Conservation (phyloP, 2,113 vertebrate species). For the Fulmarus glacialis region DNA sequence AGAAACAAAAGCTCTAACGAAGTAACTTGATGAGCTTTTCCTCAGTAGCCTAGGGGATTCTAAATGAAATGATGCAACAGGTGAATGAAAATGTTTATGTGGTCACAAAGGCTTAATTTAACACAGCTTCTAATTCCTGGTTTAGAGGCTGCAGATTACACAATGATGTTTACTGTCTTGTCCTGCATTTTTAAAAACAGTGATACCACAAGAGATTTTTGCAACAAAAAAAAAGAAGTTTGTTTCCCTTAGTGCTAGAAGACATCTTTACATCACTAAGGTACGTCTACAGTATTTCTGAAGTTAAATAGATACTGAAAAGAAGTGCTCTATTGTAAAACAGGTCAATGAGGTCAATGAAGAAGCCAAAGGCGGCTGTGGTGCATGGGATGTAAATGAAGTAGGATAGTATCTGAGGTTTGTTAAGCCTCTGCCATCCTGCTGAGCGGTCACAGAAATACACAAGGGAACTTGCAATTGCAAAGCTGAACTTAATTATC, state of each 20-base stretch:
- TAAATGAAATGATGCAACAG: neutral
- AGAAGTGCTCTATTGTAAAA: neutral
- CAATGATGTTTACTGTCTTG: neutral
- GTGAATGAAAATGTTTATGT: neutral
- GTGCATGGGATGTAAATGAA: slow-evolving; percentile 9
- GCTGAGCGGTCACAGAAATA: neutral
- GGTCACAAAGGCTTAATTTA: neutral
- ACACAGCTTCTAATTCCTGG: neutral
- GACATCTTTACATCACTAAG: neutral
- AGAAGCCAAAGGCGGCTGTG: neutral
- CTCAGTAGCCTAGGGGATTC: neutral
- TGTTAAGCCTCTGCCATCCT: neutral
- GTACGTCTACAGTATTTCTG: neutral
- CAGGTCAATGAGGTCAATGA: neutral
- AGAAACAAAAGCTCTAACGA: neutral
- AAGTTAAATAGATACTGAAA: neutral
- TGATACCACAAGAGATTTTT: neutral
- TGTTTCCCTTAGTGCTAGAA: neutral
- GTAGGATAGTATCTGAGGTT: neutral
- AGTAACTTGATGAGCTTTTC: neutral
- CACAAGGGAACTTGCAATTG: neutral
- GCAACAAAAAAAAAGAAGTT: neutral
- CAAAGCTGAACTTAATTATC: slow-evolving; percentile 29
- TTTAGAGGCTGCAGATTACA: neutral
- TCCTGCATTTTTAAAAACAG: neutral